phyloP scores from a whole-genome alignment of 1,140 invertebrate species.

The Onthophagus taurus region DNA sequence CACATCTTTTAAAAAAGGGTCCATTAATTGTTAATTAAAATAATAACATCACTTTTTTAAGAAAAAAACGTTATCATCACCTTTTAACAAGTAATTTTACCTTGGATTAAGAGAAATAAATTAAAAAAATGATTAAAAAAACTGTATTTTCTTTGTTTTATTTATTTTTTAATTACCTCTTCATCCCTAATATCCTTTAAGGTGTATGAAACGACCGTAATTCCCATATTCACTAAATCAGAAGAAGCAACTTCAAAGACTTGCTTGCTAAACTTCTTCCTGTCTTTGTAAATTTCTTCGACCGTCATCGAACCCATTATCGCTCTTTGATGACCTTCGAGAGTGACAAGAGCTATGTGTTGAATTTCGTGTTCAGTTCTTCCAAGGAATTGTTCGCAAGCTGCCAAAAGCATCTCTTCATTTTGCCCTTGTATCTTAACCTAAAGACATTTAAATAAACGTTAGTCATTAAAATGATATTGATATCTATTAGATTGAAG shows the following conservation, averaged over 20 bases:
- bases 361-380: conserved; percentile 85
- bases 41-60: too few relatives aligned
- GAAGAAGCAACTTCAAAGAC: conserved; percentile 91
- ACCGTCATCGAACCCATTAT: conserved; percentile 99
- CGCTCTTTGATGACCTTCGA: conserved; percentile 95
- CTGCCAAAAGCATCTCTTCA: conserved; percentile 91
- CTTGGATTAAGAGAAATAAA: too few relatives aligned
- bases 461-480: conserved; percentile 9
- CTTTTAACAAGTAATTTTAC: too few relatives aligned
- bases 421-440: conserved; percentile 97
- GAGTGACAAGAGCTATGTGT: conserved; percentile 86
- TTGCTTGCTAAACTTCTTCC: conserved; percentile 97
- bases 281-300: conserved; percentile 97
- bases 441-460: conserved; percentile 37
- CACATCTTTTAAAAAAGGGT: too few relatives aligned
- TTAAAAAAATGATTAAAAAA: too few relatives aligned
- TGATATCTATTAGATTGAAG: too few relatives aligned
- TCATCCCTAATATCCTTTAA: conserved; percentile 96
- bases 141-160: too few relatives aligned
- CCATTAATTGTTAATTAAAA: too few relatives aligned
- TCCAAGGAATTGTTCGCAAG: conserved; percentile 94
- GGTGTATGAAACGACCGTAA: conserved; percentile 96
- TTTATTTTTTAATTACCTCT: conserved; percentile 66
- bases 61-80: too few relatives aligned
- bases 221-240: conserved; percentile 96